Evolutionary conservation across 2,113 vertebrate species (phyloP).

Genomic region (Bombycilla garrulus): DNA sequence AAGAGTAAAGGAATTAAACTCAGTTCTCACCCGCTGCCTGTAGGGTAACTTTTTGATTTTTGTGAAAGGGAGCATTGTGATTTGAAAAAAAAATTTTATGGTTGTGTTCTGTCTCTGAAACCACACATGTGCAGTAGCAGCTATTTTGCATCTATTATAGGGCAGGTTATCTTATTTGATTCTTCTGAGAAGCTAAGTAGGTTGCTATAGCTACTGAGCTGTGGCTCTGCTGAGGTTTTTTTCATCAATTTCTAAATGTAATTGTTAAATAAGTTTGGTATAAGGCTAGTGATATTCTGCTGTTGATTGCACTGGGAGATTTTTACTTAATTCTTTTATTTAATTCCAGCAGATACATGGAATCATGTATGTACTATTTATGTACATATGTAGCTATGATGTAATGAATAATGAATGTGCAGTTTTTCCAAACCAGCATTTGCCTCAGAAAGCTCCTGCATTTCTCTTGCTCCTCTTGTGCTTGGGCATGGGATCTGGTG

Average conservation of each 20-base stretch:
- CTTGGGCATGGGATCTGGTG: not conserved
- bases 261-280: constrained; percentile 8
- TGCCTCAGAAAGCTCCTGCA: not conserved
- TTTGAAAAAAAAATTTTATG: not conserved
- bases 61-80: not conserved
- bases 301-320: not conserved
- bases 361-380: not conserved
- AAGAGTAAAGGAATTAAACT: constrained; percentile 28
- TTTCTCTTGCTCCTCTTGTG: not conserved
- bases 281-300: not conserved
- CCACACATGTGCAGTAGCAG: constrained; percentile 8
- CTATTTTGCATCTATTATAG: constrained; percentile 61
- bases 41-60: constrained; percentile 7
- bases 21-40: not conserved
- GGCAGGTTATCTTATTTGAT: constrained; percentile 50
- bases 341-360: not conserved
- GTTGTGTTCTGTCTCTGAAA: constrained; percentile 4
- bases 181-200: constrained; percentile 19
- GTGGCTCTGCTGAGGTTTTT: not conserved
- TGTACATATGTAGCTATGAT: fast-evolving
- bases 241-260: not conserved
- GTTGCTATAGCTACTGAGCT: constrained; percentile 71
- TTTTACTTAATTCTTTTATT: not conserved
- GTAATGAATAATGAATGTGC: not conserved
- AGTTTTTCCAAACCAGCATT: not conserved